Base-by-base conservation (phyloP, 2,113 vertebrate genomes). In the Loxodonta africana region DNA sequence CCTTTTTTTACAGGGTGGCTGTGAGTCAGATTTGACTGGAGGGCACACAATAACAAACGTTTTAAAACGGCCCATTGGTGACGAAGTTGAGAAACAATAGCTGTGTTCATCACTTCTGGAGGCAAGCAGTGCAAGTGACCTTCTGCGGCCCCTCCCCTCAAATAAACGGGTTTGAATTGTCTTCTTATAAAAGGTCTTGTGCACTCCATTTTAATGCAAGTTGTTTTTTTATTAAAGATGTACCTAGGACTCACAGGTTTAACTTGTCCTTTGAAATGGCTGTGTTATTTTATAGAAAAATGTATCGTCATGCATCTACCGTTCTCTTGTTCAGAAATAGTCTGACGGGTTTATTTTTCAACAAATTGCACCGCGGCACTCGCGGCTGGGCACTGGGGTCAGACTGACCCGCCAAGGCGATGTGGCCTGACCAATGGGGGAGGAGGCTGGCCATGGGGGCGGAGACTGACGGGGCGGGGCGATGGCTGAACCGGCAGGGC, bases 221-320 rank as follows among this genome's bases (percentile, higher is more conserved):
- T 46, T 37, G 92, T 96, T 77, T 8, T 51, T 63, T 63, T 74
- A 73, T 74, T 62, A 90, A 93, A 80, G 87, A 71, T 84, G 3
- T 73, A 37, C 41, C 14, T 78, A 71, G 69, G 57, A 76, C 26
- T 21, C 17, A 28, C 1, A 37, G 62, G 60, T 83, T 80, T 80
- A 53, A 51, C 25, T 86, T 5, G 2, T 28, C 23, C 28, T 76
- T 93, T 21, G 77, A 90, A 91, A 69, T 41, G 62, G 28, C 26
- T 33, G 30, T n/a, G 21, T 10, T 62, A n/a, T n/a, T 25, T 48
- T 65, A 21, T 12, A 41, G 5, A 77, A 78, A 46, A 15, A 83
- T 78, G 2, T 67, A 30, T 30, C 41, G 17, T 80, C 44, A 25
- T 25, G 44, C n/a, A 33, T n/a, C 62, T 20, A 37, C 30, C 9